phyloP scores from a whole-genome alignment of 2,888 invertebrate species.

The Acrobasis consociella region DNA sequence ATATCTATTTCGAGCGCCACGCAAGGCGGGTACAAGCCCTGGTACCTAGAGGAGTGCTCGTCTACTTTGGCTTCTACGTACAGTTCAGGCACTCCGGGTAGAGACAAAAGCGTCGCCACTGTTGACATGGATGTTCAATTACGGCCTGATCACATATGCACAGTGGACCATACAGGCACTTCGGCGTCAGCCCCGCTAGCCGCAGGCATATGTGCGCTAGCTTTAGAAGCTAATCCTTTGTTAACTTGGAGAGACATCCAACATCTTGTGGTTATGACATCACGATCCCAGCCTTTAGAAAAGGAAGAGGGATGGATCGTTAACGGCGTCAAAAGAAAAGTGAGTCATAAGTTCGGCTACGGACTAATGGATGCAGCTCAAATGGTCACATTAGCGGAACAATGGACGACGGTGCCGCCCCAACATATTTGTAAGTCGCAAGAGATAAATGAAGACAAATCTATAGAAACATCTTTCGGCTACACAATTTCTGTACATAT shows the following conservation, averaged over 20 bases:
- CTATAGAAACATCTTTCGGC: conserved; percentile 89
- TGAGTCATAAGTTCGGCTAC: conserved; percentile 98
- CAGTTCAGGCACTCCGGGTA: conserved; percentile 96
- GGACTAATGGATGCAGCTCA: conserved; percentile 99
- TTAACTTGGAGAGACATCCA: conserved; percentile 99
- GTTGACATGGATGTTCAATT: conserved; percentile 95
- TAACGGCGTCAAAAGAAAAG: conserved; percentile 96
- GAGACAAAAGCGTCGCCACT: conserved; percentile 94
- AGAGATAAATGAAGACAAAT: conserved; percentile 92
- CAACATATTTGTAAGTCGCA: conserved; percentile 98
- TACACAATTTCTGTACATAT: conserved; percentile 91
- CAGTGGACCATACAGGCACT: conserved; percentile 95
- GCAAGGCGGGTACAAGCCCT: conserved; percentile 96
- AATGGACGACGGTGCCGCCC: conserved; percentile 96
- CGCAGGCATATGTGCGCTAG: conserved; percentile 96
- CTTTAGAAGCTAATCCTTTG: conserved; percentile 95
- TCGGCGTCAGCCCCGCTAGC: conserved; percentile 97
- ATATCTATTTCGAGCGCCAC: conserved; percentile 98
- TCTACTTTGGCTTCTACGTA: conserved; percentile 99
- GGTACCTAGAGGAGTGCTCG: conserved; percentile 99
- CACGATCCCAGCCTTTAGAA: conserved; percentile 92
- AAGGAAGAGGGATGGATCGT: conserved; percentile 96
- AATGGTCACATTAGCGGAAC: conserved; percentile 95
- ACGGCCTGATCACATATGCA: conserved; percentile 93
- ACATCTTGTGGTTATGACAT: conserved; percentile 95